A percentile compares a stretch with the other conserved stretches of the same genome.
These are phyloP conservation scores for Stramonita haemastoma DNA, from an alignment of 2,888 invertebrate species.

Conservation along the genomic window DNA sequence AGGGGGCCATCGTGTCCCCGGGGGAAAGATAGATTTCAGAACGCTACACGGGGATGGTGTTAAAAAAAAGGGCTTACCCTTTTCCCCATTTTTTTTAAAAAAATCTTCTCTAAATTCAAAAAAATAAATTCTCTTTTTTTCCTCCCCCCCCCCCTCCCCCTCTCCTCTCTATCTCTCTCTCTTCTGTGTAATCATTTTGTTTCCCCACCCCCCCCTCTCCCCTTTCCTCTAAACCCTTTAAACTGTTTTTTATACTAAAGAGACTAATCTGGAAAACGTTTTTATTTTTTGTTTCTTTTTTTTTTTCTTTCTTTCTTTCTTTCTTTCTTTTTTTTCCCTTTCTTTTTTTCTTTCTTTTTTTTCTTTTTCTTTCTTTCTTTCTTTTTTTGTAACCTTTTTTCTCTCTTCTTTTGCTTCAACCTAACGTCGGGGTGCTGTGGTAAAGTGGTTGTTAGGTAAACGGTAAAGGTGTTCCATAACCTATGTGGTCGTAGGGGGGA, in stretches of 20 bases:
- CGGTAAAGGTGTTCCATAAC: too few relatives aligned
- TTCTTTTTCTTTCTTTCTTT: not conserved
- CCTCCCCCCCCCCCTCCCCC: not conserved
- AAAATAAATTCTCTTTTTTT: too few relatives aligned
- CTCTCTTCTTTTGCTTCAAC: not conserved
- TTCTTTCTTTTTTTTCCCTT: not conserved
- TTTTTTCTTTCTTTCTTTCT: not conserved
- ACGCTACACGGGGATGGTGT: too few relatives aligned
- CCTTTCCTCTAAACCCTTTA: too few relatives aligned
- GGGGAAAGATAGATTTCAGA: too few relatives aligned
- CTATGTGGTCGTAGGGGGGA: too few relatives aligned
- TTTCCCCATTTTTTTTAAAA: too few relatives aligned
- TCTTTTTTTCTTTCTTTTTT: not conserved
- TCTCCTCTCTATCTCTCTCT: not conserved
- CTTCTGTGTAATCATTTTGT: slow-evolving; percentile 35
- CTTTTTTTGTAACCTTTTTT: not conserved
- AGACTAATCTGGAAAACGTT: too few relatives aligned
- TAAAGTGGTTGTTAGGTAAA: not conserved
- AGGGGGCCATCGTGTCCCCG: too few relatives aligned
- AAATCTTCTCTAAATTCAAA: too few relatives aligned
- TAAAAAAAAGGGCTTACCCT: too few relatives aligned
- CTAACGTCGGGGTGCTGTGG: not conserved
- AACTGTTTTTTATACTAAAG: too few relatives aligned
- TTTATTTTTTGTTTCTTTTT: not conserved
- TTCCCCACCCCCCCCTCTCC: slow-evolving; percentile 25